These are phyloP conservation scores for Amiota mariae DNA, from an alignment of 2,888 invertebrate genomes.

Conservation along the genomic window DNA sequence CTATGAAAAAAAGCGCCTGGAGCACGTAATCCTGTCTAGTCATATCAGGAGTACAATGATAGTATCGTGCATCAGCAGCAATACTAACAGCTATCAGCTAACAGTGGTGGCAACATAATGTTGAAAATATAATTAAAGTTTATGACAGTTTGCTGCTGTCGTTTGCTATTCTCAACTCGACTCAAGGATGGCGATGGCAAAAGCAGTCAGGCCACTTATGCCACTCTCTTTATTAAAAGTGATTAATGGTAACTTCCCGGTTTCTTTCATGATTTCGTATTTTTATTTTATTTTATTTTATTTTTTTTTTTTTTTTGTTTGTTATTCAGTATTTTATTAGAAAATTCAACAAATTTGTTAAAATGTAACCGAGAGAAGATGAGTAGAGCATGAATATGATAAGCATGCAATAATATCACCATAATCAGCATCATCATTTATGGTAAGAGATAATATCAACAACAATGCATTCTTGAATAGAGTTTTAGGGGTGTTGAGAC, in stretches of 20 bases:
- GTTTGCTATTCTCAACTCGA: slow-evolving; percentile 31
- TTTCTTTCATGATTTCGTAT: no score
- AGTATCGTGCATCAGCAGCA: slow-evolving; percentile 45
- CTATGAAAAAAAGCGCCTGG: slow-evolving; percentile 37
- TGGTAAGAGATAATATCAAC: no score
- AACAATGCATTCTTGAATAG: no score
- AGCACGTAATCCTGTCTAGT: slow-evolving; percentile 54
- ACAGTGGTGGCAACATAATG: slow-evolving; percentile 43
- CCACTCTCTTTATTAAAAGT: slow-evolving; percentile 31
- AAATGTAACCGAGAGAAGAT: no score
- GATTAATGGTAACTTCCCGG: slow-evolving; percentile 50
- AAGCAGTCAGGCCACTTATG: slow-evolving; percentile 16
- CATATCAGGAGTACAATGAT: slow-evolving; percentile 34
- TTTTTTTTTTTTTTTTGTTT: no score
- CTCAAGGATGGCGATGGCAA: slow-evolving; percentile 32
- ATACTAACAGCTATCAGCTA: slow-evolving; percentile 34
- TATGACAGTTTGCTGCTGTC: slow-evolving; percentile 62
- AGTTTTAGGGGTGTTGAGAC: no score
- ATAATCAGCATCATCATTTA: no score
- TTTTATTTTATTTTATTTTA: no score
- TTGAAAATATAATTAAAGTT: slow-evolving; percentile 67
- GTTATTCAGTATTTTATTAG: no score
- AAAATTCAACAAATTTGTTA: slow-evolving; percentile 19
- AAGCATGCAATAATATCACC: no score
- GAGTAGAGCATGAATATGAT: no score